A percentile compares a stretch with the other conserved stretches of the same genome.
Evolutionary conservation across 2,888 invertebrate species (phyloP).

Genomic region (Polydrusus pterygomalis): DNA sequence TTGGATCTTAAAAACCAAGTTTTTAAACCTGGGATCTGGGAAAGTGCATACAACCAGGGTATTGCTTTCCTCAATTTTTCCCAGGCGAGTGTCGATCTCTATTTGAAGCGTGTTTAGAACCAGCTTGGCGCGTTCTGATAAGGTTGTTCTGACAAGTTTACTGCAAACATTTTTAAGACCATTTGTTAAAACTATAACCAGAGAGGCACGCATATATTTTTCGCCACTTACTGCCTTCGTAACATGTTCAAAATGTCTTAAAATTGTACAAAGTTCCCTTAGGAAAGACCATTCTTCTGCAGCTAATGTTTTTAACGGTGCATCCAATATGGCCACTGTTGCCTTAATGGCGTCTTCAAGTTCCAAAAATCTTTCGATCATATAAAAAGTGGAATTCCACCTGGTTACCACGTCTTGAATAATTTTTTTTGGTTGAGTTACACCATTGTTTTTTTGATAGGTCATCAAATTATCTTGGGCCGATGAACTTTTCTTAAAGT

Average conservation of each 20-base stretch:
- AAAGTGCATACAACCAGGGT: neutral
- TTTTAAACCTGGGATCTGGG: too few relatives aligned
- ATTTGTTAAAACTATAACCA: constrained; percentile 30
- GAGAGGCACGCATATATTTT: neutral
- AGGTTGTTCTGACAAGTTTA: neutral
- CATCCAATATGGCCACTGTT: constrained; percentile 53
- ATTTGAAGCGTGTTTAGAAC: neutral
- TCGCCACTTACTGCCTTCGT: neutral
- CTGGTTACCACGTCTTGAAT: neutral
- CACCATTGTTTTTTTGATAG: neutral
- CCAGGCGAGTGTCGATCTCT: too few relatives aligned
- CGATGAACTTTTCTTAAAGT: constrained; percentile 31
- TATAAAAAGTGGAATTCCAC: neutral
- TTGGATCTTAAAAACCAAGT: too few relatives aligned
- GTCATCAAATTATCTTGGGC: constrained; percentile 27
- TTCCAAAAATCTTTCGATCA: neutral
- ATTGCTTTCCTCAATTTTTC: neutral
- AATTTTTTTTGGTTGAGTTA: neutral
- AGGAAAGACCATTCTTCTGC: constrained; percentile 51
- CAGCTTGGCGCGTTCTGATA: neutral
- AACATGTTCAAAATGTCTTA: constrained; percentile 43
- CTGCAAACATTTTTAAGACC: neutral
- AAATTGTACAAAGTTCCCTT: constrained; percentile 51
- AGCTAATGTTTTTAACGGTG: constrained; percentile 44
- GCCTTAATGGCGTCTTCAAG: neutral